Percentiles rank a stretch among this genome's conserved stretches.
Evolutionary conservation across 2,888 invertebrate species (phyloP).

Genomic region (Lapara coniferarum): DNA sequence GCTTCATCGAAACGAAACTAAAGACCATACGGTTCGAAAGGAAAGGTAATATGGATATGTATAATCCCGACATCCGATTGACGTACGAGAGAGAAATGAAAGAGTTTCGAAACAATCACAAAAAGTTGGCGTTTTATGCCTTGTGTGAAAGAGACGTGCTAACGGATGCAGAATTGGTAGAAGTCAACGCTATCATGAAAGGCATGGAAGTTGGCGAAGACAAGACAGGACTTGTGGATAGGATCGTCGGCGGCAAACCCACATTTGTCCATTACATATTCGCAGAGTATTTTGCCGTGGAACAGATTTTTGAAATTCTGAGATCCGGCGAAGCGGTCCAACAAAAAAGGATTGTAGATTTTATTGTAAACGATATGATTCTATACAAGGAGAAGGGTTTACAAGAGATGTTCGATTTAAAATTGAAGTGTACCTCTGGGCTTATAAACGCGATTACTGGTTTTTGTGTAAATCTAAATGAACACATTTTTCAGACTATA

Average conservation of each 20-base stretch:
- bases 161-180: not conserved
- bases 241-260: conserved; percentile 28
- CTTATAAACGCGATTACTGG: conserved; percentile 5
- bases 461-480: conserved; percentile 1
- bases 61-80: conserved; percentile 27
- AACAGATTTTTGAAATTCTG: conserved; percentile 33
- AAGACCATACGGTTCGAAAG: conserved; percentile 32
- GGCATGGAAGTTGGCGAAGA: conserved; percentile 30
- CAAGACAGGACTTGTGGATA: conserved; percentile 32
- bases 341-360: not conserved
- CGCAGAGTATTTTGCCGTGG: conserved; percentile 35
- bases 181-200: not conserved
- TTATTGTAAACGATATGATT: not conserved
- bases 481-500: conserved; percentile 10
- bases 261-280: conserved; percentile 33
- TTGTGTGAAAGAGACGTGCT: conserved; percentile 24
- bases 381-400: not conserved
- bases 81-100: conserved; percentile 32
- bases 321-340: conserved; percentile 11
- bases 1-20: conserved; percentile 33
- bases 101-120: conserved; percentile 32
- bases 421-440: conserved; percentile 19
- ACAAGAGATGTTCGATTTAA: conserved; percentile 16
- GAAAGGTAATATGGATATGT: conserved; percentile 33
- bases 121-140: conserved; percentile 33